A percentile compares a stretch with the other conserved stretches of the same genome.
phyloP scores from a whole-genome alignment of 2,797 vertebrate species.

The Falco peregrinus region DNA sequence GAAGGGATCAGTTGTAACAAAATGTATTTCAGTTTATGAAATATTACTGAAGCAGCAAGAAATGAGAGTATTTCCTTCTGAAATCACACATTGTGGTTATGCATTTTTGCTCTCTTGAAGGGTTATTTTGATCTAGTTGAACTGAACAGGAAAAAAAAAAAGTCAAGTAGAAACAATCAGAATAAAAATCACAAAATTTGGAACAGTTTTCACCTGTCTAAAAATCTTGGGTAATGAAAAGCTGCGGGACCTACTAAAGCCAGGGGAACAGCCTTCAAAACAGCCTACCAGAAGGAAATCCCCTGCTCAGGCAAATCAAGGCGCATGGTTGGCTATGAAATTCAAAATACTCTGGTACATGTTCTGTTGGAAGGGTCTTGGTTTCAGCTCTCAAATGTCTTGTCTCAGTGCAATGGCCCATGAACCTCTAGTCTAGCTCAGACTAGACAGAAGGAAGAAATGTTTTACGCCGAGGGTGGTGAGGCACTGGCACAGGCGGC shows the following conservation, averaged over 20 bases:
- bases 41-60: not conserved
- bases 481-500: not conserved
- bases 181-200: not conserved
- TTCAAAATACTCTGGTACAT: not conserved
- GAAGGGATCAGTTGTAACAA: not conserved
- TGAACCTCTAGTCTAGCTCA: not conserved
- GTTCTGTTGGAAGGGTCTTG: not conserved
- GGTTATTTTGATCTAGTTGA: not conserved
- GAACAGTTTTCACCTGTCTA: not conserved
- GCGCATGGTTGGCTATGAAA: not conserved
- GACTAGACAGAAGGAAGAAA: not conserved
- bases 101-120: not conserved
- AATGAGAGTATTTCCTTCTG: not conserved
- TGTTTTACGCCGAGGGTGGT: accelerated
- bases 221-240: not conserved
- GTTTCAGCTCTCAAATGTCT: not conserved
- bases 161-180: not conserved
- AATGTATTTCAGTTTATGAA: not conserved
- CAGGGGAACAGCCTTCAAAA: not conserved
- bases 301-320: not conserved
- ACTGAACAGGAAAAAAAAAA: not conserved
- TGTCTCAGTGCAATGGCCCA: not conserved
- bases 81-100: not conserved
- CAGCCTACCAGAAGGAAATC: not conserved
- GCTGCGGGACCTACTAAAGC: not conserved